A percentile compares a stretch with the other conserved stretches of the same genome.
Evolutionary conservation across 1,140 invertebrate species (phyloP).

Genomic region (Nixonia krombeini): DNA sequence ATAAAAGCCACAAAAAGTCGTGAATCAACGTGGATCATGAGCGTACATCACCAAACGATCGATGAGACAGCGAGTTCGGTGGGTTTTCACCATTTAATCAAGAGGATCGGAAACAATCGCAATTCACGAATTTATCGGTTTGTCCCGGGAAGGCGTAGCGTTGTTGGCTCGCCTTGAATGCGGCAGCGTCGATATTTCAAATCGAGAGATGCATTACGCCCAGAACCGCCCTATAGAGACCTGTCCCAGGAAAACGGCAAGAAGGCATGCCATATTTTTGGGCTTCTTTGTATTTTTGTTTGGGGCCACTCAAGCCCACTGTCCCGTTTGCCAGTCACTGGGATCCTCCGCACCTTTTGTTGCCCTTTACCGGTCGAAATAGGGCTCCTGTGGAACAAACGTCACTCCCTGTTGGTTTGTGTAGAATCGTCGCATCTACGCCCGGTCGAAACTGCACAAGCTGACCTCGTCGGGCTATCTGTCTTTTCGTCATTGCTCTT

Average conservation of each 20-base stretch:
- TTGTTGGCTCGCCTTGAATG: too few relatives aligned
- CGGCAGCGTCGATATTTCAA: not conserved
- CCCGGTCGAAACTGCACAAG: constrained; percentile 25
- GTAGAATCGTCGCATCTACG: constrained; percentile 38
- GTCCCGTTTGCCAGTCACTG: constrained; percentile 20
- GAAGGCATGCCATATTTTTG: constrained; percentile 62
- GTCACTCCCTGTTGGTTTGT: constrained; percentile 33
- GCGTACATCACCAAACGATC: too few relatives aligned
- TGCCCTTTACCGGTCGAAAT: constrained; percentile 19
- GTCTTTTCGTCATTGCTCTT: constrained; percentile 37
- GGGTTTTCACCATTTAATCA: too few relatives aligned
- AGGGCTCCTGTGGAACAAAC: constrained; percentile 39
- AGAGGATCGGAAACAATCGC: too few relatives aligned
- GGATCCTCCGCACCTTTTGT: constrained; percentile 44
- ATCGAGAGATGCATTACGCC: constrained; percentile 26
- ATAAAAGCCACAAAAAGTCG: too few relatives aligned
- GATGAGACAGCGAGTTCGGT: too few relatives aligned
- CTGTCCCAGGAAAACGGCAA: constrained; percentile 29
- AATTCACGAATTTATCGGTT: too few relatives aligned
- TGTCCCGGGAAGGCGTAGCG: too few relatives aligned
- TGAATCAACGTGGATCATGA: too few relatives aligned
- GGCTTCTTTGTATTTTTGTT: constrained; percentile 62
- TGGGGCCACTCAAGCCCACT: constrained; percentile 63
- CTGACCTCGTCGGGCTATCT: constrained; percentile 37
- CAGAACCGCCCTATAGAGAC: constrained; percentile 32